Percentiles rank a stretch among this genome's conserved stretches.
These are phyloP conservation scores for Osmerus eperlanus DNA, from an alignment of 2,113 vertebrate genomes.

Conservation along the genomic window DNA sequence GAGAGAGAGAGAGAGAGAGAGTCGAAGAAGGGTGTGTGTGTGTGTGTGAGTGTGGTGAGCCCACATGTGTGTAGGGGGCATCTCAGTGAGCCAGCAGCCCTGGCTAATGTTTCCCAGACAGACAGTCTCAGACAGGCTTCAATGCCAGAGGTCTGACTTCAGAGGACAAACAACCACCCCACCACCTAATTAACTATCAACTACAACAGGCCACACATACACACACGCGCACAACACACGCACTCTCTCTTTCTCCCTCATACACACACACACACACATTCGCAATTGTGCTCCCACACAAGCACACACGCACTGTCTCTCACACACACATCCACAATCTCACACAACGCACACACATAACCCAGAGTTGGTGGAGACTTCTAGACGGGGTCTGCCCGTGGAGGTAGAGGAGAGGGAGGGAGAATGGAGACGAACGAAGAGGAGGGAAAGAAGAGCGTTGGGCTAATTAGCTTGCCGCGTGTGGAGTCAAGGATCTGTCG, in stretches of 20 bases:
- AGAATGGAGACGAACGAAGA: not conserved
- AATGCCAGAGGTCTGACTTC: slow-evolving; percentile 29
- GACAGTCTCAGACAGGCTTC: slow-evolving; percentile 13
- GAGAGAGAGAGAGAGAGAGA: not conserved
- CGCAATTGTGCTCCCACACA: no score
- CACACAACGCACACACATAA: not conserved
- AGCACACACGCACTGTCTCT: not conserved
- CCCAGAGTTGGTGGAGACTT: not conserved
- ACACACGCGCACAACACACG: no score
- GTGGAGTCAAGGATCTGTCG: slow-evolving; percentile 1
- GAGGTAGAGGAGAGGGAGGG: not conserved
- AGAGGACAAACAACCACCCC: slow-evolving; percentile 27
- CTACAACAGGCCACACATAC: not conserved
- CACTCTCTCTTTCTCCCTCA: no score
- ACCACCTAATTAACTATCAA: slow-evolving; percentile 55
- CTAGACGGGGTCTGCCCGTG: not conserved
- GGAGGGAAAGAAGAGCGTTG: not conserved
- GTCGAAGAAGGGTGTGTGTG: not conserved
- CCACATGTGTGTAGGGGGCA: slow-evolving; percentile 7
- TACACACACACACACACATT: no score
- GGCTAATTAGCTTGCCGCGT: slow-evolving; percentile 9
- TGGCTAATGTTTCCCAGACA: no score
- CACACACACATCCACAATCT: not conserved
- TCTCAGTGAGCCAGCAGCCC: no score
- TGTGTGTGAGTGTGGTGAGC: not conserved